Percentiles rank a stretch among this genome's conserved stretches.
These are phyloP conservation scores for Cavia porcellus DNA, from an alignment of 2,113 vertebrate species.

Conservation along the genomic window DNA sequence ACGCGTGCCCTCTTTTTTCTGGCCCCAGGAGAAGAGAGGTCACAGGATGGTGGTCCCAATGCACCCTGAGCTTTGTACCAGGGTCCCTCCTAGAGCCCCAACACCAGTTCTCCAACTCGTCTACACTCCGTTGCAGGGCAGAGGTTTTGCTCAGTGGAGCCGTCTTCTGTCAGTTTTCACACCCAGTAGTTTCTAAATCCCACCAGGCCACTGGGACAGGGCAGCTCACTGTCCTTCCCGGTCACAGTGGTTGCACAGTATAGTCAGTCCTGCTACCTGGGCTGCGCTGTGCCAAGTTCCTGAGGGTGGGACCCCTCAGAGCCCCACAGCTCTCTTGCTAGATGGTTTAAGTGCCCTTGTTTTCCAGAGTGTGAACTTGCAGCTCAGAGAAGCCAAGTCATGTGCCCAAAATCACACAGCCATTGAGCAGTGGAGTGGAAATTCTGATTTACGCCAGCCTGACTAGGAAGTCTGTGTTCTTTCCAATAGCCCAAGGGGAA, in stretches of 20 bases:
- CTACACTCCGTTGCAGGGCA: neutral
- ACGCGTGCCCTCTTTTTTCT: neutral
- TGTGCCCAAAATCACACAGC: neutral
- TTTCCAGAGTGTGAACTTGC: neutral
- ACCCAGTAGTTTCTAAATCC: neutral
- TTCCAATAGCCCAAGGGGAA: neutral
- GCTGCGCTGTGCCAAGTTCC: neutral
- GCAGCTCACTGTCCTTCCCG: neutral
- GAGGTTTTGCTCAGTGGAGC: neutral
- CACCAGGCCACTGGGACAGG: neutral
- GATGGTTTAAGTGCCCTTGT: neutral
- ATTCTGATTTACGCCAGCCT: neutral
- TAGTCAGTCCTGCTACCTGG: neutral
- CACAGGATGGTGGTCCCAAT: neutral
- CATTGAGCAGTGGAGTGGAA: accelerated
- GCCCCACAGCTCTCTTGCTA: neutral
- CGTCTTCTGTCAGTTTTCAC: neutral
- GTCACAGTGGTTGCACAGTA: neutral
- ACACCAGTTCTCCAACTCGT: neutral
- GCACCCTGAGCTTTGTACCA: neutral
- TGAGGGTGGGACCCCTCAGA: accelerated
- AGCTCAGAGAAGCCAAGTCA: neutral
- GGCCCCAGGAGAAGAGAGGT: neutral
- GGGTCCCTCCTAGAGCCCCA: neutral
- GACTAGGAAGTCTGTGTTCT: neutral